Base-by-base conservation (phyloP, 2,888 invertebrate genomes). In the Polydrusus tereticollis region DNA sequence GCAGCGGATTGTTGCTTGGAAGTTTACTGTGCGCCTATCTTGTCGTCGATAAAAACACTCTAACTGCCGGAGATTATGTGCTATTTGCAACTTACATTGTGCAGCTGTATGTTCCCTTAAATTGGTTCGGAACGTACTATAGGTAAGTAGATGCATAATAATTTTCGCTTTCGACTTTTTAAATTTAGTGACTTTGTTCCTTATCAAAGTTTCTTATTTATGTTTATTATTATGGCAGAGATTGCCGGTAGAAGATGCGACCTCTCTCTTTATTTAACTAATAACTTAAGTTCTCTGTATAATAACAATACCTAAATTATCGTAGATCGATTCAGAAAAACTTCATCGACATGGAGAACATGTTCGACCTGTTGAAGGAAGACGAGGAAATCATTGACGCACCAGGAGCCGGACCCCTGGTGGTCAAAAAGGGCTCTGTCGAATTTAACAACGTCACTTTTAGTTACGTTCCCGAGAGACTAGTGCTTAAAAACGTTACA, bases 301-400 rank as follows among this genome's bases (percentile, higher is more conserved):
- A 4, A 3, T 4, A n/a, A 14, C 16, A 6, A 6, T 6, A 50
- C 0, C 5, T 7, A 21, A 21, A 50, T 23, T 14, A 43, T 78
- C 76, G 45, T 70, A 96, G 98, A 82, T 94, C 96, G 62, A 98
- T 99, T 72, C 99, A 99, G 83, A 96, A 95, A 87, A 96, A 97
- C 82, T 99, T 99, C 82, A 92, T 99, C 20, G 99, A 99, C 83
- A 99, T 99, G 99, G 99, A 99, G 86, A 99, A 99, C 85, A 98
- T 99, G 99, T 97, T 99, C 84, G 98, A 98, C 78, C 86, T 99
- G 74, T 88, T 99, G 80, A 90, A 93, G 45, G 95, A 96, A 81
- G 91, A 94, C 38, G 90, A 93, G 63, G 98, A 99, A 87, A 91
- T 98, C 18, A 88, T 91, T 2, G 97, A 99, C 86, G 91, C 91